These are phyloP conservation scores for Molanna angustata DNA, from an alignment of 2,888 invertebrate genomes.

Conservation along the genomic window DNA sequence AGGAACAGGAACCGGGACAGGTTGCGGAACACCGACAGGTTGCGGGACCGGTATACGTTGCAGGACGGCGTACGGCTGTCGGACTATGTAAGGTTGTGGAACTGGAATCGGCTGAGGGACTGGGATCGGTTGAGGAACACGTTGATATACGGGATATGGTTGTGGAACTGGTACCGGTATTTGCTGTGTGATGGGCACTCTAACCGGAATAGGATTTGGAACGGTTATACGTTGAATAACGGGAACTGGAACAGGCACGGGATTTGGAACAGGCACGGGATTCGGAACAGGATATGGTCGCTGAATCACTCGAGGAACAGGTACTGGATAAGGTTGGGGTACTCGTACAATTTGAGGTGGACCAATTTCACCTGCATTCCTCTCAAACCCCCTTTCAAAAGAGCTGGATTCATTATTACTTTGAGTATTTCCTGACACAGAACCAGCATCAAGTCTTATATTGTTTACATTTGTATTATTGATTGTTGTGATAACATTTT, in stretches of 20 bases:
- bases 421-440: not conserved
- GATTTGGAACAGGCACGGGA: not conserved
- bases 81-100: not conserved
- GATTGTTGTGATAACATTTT: slow-evolving; percentile 2
- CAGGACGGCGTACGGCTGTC: not conserved
- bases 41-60: not conserved
- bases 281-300: slow-evolving; percentile 1
- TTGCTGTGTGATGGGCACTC: not conserved
- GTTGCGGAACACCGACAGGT: not conserved
- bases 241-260: not conserved
- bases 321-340: slow-evolving; percentile 5
- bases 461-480: slow-evolving; percentile 7
- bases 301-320: too few species aligned
- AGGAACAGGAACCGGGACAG: not conserved
- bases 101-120: not conserved
- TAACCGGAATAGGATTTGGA: not conserved
- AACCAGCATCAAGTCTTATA: not conserved
- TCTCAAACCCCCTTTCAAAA: not conserved
- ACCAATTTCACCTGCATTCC: not conserved
- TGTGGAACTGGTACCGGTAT: not conserved
- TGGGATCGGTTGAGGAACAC: not conserved
- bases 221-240: not conserved
- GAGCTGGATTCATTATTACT: not conserved
- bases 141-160: not conserved
- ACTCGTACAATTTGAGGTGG: not conserved